Conservation (phyloP, 2,797 vertebrate species). For the Podarcis siculus region DNA sequence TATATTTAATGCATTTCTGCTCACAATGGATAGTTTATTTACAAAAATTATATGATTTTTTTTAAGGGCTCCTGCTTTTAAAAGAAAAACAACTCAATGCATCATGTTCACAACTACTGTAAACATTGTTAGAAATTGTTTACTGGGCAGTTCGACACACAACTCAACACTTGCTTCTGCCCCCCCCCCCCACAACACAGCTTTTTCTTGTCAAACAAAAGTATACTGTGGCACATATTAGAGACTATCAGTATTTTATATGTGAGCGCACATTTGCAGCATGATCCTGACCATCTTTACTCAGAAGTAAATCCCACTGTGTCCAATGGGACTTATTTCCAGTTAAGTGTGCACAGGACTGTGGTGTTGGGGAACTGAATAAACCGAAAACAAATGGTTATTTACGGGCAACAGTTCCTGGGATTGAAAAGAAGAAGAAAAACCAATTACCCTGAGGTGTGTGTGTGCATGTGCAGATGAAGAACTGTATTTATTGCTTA, state of each 20-base stretch:
- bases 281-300: neutral
- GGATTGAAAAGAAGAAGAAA: neutral
- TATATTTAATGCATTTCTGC: conserved; percentile 7
- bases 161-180: neutral
- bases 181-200: neutral
- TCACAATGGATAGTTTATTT: conserved; percentile 12
- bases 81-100: conserved; percentile 7
- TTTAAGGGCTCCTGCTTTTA: conserved; percentile 9
- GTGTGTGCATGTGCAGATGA: neutral
- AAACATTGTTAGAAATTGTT: conserved; percentile 12
- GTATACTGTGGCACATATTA: neutral
- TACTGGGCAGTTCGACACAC: neutral
- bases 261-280: neutral
- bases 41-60: conserved; percentile 31
- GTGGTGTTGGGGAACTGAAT: neutral
- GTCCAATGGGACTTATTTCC: neutral
- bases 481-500: conserved; percentile 61
- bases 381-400: neutral
- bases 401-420: fast-evolving
- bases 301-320: neutral
- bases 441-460: neutral
- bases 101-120: neutral
- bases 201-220: conserved; percentile 31
- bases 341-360: neutral
- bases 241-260: neutral